A percentile compares a stretch with the other conserved stretches of the same genome.
Conservation (phyloP, 2,797 vertebrate species). For the Mus minutoides region DNA sequence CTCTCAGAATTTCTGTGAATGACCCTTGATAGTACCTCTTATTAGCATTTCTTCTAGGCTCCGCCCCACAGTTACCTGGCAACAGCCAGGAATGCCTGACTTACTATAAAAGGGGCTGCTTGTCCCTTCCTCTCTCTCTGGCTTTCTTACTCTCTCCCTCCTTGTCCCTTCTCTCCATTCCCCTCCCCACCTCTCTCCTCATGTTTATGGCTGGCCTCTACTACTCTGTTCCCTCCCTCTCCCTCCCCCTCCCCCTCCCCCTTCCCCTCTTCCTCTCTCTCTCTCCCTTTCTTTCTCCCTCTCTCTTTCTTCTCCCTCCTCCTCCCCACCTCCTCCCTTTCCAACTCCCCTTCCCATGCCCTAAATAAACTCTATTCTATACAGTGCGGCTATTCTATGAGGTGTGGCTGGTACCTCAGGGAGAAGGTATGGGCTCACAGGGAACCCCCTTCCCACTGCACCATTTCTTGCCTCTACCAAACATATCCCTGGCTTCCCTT, state of each 20-base stretch:
- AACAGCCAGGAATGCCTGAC: background rate
- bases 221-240: background rate
- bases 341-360: background rate
- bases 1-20: background rate
- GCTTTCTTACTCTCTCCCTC: background rate
- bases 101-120: background rate
- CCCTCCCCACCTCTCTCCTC: too few species aligned
- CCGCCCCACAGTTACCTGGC: background rate
- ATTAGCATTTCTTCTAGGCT: background rate
- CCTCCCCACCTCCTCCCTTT: too few species aligned
- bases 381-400: too few species aligned
- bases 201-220: background rate
- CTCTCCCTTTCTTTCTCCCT: too few species aligned
- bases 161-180: background rate
- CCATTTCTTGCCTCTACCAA: background rate
- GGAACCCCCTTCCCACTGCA: background rate
- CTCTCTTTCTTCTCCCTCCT: too few species aligned
- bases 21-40: background rate
- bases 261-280: too few species aligned
- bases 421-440: background rate
- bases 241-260: too few species aligned
- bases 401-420: background rate
- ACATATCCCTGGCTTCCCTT: background rate
- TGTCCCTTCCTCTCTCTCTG: background rate
- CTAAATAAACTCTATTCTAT: background rate